Percentiles rank a stretch among this genome's conserved stretches.
phyloP scores from a whole-genome alignment of 2,113 vertebrate genomes.

The Corythornis cristatus region DNA sequence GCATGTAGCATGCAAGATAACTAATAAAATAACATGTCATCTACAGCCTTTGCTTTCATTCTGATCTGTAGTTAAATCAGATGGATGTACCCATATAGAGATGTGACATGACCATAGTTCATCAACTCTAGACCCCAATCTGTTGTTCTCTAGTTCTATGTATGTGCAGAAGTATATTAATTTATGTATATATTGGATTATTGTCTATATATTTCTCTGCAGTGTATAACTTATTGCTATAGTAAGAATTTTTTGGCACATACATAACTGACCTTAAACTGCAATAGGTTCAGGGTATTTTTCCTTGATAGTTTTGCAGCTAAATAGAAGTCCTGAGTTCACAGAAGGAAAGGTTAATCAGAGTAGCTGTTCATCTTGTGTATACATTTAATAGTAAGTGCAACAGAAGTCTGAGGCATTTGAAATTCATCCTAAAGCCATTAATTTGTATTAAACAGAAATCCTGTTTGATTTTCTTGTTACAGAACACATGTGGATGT shows the following conservation, averaged over 20 bases:
- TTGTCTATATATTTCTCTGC: background rate
- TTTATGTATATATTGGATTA: background rate
- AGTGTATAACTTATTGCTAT: background rate
- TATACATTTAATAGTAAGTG: background rate
- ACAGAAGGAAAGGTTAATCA: background rate
- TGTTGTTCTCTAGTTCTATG: background rate
- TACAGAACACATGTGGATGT: accelerated
- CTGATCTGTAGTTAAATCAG: background rate
- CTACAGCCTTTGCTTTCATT: background rate
- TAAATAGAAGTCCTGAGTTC: background rate
- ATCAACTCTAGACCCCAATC: background rate
- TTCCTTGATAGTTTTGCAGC: background rate
- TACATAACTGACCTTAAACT: background rate
- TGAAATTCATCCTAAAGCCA: background rate
- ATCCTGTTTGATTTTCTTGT: background rate
- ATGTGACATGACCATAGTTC: background rate
- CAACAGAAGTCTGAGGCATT: background rate
- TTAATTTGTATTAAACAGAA: background rate
- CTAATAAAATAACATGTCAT: background rate
- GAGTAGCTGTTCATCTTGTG: background rate
- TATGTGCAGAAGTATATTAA: background rate
- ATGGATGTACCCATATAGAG: background rate
- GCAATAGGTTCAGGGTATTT: background rate
- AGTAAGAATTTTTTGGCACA: background rate
- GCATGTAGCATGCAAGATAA: no score